Evolutionary conservation across 2,888 invertebrate species (phyloP).

Genomic region (Lasiommata megera): DNA sequence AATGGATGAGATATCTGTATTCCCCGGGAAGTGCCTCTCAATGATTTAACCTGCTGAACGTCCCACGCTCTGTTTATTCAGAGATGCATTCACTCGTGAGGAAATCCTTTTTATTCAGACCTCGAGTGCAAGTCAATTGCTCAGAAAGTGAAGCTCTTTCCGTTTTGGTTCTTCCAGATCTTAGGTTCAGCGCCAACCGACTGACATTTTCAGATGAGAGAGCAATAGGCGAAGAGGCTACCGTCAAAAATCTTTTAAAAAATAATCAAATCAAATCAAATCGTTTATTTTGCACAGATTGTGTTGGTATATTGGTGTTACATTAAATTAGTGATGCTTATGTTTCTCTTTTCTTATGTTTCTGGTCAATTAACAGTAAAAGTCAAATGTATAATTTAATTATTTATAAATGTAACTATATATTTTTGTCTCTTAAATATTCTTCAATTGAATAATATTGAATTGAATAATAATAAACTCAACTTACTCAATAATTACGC

Average conservation of each 20-base stretch:
- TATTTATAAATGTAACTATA: too few species aligned
- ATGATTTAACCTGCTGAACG: conserved; percentile 2
- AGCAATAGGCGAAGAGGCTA: conserved; percentile 4
- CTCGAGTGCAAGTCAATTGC: conserved; percentile 2
- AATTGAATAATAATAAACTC: too few species aligned
- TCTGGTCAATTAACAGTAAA: too few species aligned
- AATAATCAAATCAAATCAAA: too few species aligned
- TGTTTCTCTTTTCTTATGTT: too few species aligned
- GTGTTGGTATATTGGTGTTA: too few species aligned
- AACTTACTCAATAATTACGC: too few species aligned
- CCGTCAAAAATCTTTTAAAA: background rate
- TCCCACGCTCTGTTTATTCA: conserved; percentile 19
- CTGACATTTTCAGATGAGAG: conserved; percentile 26
- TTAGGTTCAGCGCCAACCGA: conserved; percentile 24
- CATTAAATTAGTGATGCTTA: too few species aligned
- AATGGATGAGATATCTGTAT: background rate
- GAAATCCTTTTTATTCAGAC: conserved; percentile 10
- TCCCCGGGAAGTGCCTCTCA: background rate
- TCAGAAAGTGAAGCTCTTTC: conserved; percentile 10
- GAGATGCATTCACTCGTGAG: conserved; percentile 13
- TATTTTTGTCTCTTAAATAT: too few species aligned
- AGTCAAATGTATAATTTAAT: too few species aligned
- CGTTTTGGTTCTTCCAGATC: conserved; percentile 13
- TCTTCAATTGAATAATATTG: too few species aligned
- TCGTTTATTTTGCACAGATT: too few species aligned